Evolutionary conservation across 2,888 invertebrate species (phyloP), one percentile per base, ranked within the genome.

Genomic region (Carabus problematicus): DNA sequence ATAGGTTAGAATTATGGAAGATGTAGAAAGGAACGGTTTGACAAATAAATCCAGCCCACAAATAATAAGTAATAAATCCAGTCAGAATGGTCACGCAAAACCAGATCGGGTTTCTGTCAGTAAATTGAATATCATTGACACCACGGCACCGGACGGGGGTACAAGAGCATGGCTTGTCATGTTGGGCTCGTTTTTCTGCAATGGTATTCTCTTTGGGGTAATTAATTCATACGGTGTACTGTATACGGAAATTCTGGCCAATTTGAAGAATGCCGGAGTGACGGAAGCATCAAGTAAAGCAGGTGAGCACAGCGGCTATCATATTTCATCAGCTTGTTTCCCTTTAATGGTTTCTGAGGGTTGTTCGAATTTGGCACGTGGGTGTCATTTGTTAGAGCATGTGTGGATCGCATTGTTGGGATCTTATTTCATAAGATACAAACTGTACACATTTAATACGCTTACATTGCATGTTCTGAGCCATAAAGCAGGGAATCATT

Each of bases 151-250:
- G 0, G 92, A 95, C 81, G 93, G 94, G 9, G 93, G 93, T 0
- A 74, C 87, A 11, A 86, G 92, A 76, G 95, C 94, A 0, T 94
- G 92, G 88, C 82, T 90, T 71, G 90, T 96, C 12, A 87, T 95
- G 86, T 76, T 94, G 49, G 93, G 90, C 52, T 94, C 95, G 70
- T 94, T 96, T 81, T 84, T 94, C 70, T 92, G 92, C 76, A 96
- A 97, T 81, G 96, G 96, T 6, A 89, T 95, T 61, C 85, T 97
- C 62, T 95, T 96, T 81, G 94, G 96, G 56, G 89, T 94, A 54
- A 94, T 97, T 77, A 97, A 97, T 83, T 91, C 92, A 0, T 95
- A 92, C 79, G 92, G 95, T 74, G 89, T 94, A 39, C 86, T 95
- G 72, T 93, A 91, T 79, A 84, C 86, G 7, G 87, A 89, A 72